phyloP scores from a whole-genome alignment of 2,113 vertebrate genomes.

The Entelurus aequoreus region DNA sequence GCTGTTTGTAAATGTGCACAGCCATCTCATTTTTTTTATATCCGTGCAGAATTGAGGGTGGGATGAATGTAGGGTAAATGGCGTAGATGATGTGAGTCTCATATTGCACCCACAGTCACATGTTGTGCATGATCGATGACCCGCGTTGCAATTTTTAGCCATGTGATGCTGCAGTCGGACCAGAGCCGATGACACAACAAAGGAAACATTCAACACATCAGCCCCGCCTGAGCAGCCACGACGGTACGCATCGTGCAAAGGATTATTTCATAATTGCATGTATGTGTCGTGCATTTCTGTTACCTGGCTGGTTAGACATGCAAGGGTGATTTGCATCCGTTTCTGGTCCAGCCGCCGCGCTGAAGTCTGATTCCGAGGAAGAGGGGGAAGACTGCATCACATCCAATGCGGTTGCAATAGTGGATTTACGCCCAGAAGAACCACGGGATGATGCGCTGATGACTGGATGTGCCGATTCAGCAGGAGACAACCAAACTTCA shows the following conservation, averaged over 20 bases:
- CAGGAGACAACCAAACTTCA: constrained; percentile 17
- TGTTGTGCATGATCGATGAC: constrained; percentile 27
- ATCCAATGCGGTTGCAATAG: constrained; percentile 14
- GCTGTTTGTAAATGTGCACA: not conserved
- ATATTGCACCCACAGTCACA: constrained; percentile 32
- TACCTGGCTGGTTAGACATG: not conserved
- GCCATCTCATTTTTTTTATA: not conserved
- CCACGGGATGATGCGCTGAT: constrained; percentile 31
- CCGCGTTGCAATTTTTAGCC: constrained; percentile 62
- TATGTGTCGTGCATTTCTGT: not conserved
- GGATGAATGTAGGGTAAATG: constrained; percentile 7
- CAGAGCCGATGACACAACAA: constrained; percentile 43
- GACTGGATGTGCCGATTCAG: constrained; percentile 23
- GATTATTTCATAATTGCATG: not conserved
- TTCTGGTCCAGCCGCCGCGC: constrained; percentile 15
- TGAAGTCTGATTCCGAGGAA: constrained; percentile 16
- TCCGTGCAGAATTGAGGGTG: not conserved
- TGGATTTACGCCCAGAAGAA: constrained; percentile 36
- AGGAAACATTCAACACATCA: constrained; percentile 31
- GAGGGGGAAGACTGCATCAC: constrained; percentile 3
- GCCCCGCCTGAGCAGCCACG: constrained; percentile 11
- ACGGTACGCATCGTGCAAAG: constrained; percentile 22
- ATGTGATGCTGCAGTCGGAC: constrained; percentile 52
- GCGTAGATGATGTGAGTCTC: constrained; percentile 35
- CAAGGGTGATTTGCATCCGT: constrained; percentile 1